Base-by-base conservation (phyloP, 1,140 invertebrate genomes). In the Dendroctonus ponderosae region DNA sequence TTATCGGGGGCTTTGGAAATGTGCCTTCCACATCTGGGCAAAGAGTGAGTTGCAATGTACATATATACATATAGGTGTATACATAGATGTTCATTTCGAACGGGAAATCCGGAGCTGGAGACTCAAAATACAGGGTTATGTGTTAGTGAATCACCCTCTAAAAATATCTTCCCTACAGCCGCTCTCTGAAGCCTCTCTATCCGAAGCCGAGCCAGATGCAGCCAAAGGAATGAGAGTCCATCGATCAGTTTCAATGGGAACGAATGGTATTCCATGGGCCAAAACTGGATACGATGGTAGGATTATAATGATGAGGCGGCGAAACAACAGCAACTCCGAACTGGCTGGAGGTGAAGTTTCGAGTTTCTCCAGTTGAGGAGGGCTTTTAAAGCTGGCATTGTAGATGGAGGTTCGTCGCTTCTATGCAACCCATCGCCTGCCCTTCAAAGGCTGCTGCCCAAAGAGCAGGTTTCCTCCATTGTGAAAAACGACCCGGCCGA, bases 391-490 rank as follows among this genome's bases (percentile, higher is more conserved):
- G 57, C 38, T 26, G 51, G 9, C 26, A 62, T 76, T 75, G 38
- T 60, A 82, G 80, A 85, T 72, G 84, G 84, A 41, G 90, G 90
- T 9, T 89, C 89, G 52, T 92, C 91, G 0, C 80, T 94, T 1
- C 79, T 95, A 2, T 91, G 91, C 62, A 88, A 93, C 75, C 92
- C 93, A 7, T 95, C 92, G 26, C 83, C 88, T 5, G 88, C 89
- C 4, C 82, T 95, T 49, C 87, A 89, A 68, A 86, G 86, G 72
- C 75, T 92, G 41, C 86, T 90, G 57, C 86, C 87, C 7, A 82
- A 82, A 15, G 83, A 85, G 74, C 82, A 84, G 70, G 80, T 82
- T 63, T 83, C 83, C 0, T 81, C 81, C 1, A 64, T 71, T 5
- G 67, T 72, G 3, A 69, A 66, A 60, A 69, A 42, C 49, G 71